A percentile compares a stretch with the other conserved stretches of the same genome.
Evolutionary conservation across 2,888 invertebrate species (phyloP).

Genomic region (Eucera pruinosa): DNA sequence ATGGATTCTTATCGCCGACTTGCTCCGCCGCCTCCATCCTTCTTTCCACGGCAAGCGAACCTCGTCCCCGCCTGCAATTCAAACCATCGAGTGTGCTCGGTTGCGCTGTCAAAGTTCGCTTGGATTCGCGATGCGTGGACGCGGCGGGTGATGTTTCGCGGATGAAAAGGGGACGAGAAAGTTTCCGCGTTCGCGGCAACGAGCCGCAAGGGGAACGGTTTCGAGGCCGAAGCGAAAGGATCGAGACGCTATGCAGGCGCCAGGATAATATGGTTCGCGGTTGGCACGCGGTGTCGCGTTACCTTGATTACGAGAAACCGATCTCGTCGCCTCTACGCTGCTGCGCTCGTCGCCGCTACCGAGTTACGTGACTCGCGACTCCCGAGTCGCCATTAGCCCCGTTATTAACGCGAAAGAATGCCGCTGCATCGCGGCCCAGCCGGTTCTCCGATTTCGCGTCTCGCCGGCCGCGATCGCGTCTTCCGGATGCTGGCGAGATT

Average conservation of each 20-base stretch:
- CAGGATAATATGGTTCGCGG: slow-evolving; percentile 48
- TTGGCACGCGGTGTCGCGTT: slow-evolving; percentile 41
- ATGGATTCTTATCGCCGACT: slow-evolving; percentile 14
- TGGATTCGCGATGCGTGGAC: no score
- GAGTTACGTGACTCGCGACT: slow-evolving; percentile 51
- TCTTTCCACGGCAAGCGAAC: slow-evolving; percentile 8
- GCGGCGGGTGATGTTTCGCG: no score
- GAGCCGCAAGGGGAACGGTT: not conserved
- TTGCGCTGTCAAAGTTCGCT: not conserved
- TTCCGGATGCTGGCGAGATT: no score
- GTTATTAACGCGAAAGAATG: slow-evolving; percentile 27
- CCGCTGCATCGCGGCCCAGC: not conserved
- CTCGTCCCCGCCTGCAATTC: slow-evolving; percentile 53
- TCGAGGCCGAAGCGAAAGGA: slow-evolving; percentile 32
- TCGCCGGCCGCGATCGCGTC: not conserved
- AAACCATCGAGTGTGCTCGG: not conserved
- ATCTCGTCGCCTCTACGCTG: slow-evolving; percentile 23
- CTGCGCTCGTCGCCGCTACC: slow-evolving; percentile 23
- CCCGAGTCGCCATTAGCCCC: no score
- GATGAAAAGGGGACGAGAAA: not conserved
- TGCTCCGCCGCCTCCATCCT: slow-evolving; percentile 53
- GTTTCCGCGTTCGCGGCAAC: slow-evolving; percentile 11
- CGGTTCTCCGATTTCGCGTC: not conserved
- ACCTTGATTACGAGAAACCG: slow-evolving; percentile 54
- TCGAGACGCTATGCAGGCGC: slow-evolving; percentile 52